Evolutionary conservation across 2,797 vertebrate species (phyloP), one percentile per base, ranked within the genome.

Genomic region (Sebastes jordani): DNA sequence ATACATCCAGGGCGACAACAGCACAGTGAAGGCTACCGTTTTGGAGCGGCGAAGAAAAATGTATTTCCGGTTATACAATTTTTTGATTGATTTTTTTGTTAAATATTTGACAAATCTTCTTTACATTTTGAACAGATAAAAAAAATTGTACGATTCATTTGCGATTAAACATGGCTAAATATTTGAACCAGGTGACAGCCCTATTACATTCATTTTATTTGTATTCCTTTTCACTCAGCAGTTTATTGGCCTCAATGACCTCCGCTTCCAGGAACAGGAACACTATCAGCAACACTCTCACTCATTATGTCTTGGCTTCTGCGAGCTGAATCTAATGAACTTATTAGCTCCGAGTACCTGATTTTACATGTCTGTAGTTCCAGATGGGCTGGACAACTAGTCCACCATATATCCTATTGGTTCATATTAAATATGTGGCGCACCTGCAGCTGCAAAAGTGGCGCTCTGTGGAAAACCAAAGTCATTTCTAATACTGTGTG

Each of bases 401-500:
- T 82, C 80, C 46, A 86, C 69, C 67, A 49, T 77, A 60, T 42
- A 63, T 78, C 71, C 60, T 42, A 32, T 63, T 74, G 88, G 69
- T 69, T 76, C 65, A 36, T 64, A 59, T 42, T 71, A 77, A 81
- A 81, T 74, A 70, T 36, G 70, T 10, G 13, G 70, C 49, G 2
- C 86, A 90, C 90, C 88, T 90, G 88, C 87, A 82, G 84, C 76
- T 74, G 64, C 78, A 62, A 72, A 83, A 62, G 81, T 18, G 11
- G 69, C 72, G 29, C 83, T 86, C 63, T 2, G 30, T 75, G 71
- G 81, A 91, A 86, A 86, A 74, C 76, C 34, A 10, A 75, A 89
- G 88, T 91, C 82, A 88, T 83, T 89, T 90, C 86, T 90, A 88
- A 88, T 88, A 86, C 76, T 74, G 76, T 81, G 86, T 85, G 87